phyloP scores from a whole-genome alignment of 2,113 vertebrate genomes.

The Sturnus vulgaris region DNA sequence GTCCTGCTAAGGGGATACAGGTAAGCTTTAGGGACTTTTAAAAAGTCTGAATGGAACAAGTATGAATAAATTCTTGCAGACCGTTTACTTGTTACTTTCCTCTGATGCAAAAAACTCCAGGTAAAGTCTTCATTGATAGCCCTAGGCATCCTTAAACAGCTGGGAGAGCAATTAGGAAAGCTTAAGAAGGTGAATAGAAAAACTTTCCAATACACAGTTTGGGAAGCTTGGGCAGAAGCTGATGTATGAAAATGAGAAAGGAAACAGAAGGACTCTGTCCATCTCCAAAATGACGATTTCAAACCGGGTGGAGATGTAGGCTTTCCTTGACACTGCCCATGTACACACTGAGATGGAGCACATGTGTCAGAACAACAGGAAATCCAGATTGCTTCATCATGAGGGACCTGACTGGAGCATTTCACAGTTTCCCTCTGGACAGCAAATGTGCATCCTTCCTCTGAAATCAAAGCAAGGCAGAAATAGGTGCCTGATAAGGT shows the following conservation, averaged over 20 bases:
- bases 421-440: neutral
- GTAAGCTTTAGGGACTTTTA: neutral
- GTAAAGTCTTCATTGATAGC: neutral
- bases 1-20: neutral
- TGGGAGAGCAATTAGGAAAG: neutral
- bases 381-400: neutral
- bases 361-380: neutral
- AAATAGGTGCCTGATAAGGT: neutral
- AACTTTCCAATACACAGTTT: neutral
- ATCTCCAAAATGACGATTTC: neutral
- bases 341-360: neutral
- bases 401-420: neutral
- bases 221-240: neutral
- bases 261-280: neutral
- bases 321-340: neutral
- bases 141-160: neutral
- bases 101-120: neutral
- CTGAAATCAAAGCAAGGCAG: neutral
- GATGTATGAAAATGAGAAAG: neutral
- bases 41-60: neutral
- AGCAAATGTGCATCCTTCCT: neutral
- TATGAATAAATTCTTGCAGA: neutral
- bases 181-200: neutral
- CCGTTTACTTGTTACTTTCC: neutral
- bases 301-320: neutral